Conservation (phyloP, 2,888 invertebrate genomes). For the Miltochrista miniata region DNA sequence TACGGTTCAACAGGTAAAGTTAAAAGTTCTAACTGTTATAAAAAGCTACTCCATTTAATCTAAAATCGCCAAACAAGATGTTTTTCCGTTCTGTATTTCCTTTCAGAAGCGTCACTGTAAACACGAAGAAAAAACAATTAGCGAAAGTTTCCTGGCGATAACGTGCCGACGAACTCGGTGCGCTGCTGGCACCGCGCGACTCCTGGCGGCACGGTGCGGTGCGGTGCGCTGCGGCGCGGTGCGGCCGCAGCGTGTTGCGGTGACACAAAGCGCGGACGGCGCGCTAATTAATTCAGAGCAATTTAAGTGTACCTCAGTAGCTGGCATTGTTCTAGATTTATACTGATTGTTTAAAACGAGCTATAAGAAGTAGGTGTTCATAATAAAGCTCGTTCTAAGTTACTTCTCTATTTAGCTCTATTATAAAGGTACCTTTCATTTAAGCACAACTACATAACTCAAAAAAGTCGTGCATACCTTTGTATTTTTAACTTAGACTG, state of each 20-base stretch:
- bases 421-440: too few species aligned
- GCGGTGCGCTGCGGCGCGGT: slow-evolving; percentile 9
- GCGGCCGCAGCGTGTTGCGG: slow-evolving; percentile 18
- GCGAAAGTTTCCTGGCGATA: slow-evolving; percentile 35
- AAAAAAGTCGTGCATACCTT: too few species aligned
- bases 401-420: slow-evolving; percentile 36
- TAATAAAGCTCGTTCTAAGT: slow-evolving; percentile 34
- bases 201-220: slow-evolving; percentile 5
- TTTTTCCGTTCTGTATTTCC: slow-evolving; percentile 46
- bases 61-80: slow-evolving; percentile 47
- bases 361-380: slow-evolving; percentile 32
- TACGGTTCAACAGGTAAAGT: too few species aligned
- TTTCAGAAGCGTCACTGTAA: slow-evolving; percentile 49
- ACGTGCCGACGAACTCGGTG: slow-evolving; percentile 3
- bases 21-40: too few species aligned
- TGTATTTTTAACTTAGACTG: too few species aligned
- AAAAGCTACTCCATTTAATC: slow-evolving; percentile 40
- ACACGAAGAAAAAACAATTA: slow-evolving; percentile 56
- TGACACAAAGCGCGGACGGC: slow-evolving; percentile 38
- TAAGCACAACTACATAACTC: too few species aligned
- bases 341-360: slow-evolving; percentile 44
- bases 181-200: slow-evolving; percentile 12
- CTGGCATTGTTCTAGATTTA: slow-evolving; percentile 36
- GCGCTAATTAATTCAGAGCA: slow-evolving; percentile 39
- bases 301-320: slow-evolving; percentile 37